Base-by-base conservation (phyloP, 2,888 invertebrate genomes). In the Tridacna gigas region DNA sequence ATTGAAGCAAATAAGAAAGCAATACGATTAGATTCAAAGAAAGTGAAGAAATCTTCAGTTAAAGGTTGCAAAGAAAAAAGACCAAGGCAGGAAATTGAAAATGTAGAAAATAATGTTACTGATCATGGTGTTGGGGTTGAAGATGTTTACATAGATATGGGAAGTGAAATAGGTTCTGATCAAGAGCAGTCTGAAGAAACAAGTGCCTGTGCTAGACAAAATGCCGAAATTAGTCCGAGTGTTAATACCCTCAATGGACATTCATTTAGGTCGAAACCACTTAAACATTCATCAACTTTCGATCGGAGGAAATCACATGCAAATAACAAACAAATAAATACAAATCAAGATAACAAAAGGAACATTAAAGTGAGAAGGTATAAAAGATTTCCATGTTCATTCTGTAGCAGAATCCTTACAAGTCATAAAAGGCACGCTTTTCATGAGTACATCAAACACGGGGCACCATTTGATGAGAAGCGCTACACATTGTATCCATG, bases 371-470 rank as follows among this genome's bases (percentile, higher is more conserved):
- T 26, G 22, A 37, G 87, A 67, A 74, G 65, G 51, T 51, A 69
- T 26, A 80, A 83, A 69, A 61, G 56, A 22, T 82, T 80, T 74
- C 85, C 88, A 11, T 88, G 88, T 71, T 66, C 82, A 37, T 67
- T 76, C 26, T 88, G 88, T 74, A 51, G 79, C 20, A 85, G 76
- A 61, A 78, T 81, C 26, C 63, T 88, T 45, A 83, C 88, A 3
- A 88, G 80, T 60, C 77, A 73, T 20, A 88, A 85, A 47, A 28
- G 88, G 61, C 77, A 79, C 9, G 81, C 77, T 9, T 88, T 88
- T 61, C 88, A 88, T 69, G 83, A 83, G 75, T 88, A 76, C 63
- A 83, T 85, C 51, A 83, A 85, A 47, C 88, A 88, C 83, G 88
- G 85, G 7, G 66, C 67, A 60, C 84, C 81, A 15, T 88, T 78